These are phyloP conservation scores for Perithous albicinctus DNA, from an alignment of 2,888 invertebrate genomes.

Conservation along the genomic window DNA sequence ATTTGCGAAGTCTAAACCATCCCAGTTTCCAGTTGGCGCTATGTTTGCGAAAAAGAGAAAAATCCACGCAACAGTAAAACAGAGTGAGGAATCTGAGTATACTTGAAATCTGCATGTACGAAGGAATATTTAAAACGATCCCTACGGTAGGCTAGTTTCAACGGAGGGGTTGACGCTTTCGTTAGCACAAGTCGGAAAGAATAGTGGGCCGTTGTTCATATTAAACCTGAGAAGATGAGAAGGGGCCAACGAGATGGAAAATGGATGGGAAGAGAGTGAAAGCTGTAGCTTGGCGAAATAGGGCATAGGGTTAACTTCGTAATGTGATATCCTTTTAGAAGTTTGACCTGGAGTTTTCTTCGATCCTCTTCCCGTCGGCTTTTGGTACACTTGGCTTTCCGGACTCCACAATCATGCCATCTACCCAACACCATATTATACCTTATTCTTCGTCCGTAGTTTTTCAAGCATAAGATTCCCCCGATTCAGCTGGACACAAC, in stretches of 20 bases:
- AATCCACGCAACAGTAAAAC: slow-evolving; percentile 23
- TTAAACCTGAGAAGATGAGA: slow-evolving; percentile 9
- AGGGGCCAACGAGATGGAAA: slow-evolving; percentile 8
- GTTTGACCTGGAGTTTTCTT: slow-evolving; percentile 67
- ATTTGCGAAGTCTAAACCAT: slow-evolving; percentile 22
- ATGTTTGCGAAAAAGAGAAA: slow-evolving; percentile 27
- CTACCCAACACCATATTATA: slow-evolving; percentile 18
- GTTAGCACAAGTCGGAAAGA: slow-evolving; percentile 24
- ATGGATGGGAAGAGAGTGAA: slow-evolving; percentile 15
- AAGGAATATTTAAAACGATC: slow-evolving; percentile 27
- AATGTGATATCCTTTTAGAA: slow-evolving; percentile 74
- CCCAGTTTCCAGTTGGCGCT: slow-evolving; percentile 6
- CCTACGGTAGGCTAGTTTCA: not conserved
- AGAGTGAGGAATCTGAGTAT: not conserved
- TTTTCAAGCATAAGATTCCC: slow-evolving; percentile 24
- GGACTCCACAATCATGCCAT: not conserved
- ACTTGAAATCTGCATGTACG: slow-evolving; percentile 12
- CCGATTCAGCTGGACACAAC: not conserved
- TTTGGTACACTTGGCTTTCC: slow-evolving; percentile 32
- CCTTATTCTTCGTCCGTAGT: slow-evolving; percentile 21
- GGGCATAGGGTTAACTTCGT: slow-evolving; percentile 68
- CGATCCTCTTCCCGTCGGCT: slow-evolving; percentile 23
- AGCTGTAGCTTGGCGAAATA: slow-evolving; percentile 41
- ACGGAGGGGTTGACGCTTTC: slow-evolving; percentile 12
- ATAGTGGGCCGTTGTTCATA: slow-evolving; percentile 16